These are phyloP conservation scores for Bilobella aurantiaca DNA, from an alignment of 1,140 invertebrate genomes.

Conservation along the genomic window DNA sequence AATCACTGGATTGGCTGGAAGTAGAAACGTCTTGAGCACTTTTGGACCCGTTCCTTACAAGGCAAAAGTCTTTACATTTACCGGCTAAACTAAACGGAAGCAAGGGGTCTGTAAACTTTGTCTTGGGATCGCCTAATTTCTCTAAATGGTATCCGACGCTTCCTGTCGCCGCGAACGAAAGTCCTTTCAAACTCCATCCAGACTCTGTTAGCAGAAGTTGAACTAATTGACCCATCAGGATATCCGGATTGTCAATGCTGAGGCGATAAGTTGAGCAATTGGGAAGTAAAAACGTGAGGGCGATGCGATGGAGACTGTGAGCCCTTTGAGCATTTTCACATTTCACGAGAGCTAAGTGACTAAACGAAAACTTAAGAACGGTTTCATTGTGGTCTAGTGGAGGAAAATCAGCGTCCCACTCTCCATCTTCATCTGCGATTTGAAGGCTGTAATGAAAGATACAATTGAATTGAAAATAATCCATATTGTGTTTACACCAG, in stretches of 20 bases:
- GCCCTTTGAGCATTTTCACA: conserved; percentile 11
- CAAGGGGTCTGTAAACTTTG: conserved; percentile 19
- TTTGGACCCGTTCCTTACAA: conserved; percentile 33
- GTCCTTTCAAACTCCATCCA: conserved; percentile 20
- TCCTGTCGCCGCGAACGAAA: neutral
- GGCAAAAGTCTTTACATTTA: conserved; percentile 34
- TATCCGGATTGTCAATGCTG: conserved; percentile 10
- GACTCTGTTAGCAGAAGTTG: conserved; percentile 19
- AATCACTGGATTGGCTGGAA: conserved; percentile 1
- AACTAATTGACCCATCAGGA: conserved; percentile 25
- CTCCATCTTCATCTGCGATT: conserved; percentile 94
- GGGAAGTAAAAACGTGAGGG: conserved; percentile 27
- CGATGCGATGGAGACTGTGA: conserved; percentile 1
- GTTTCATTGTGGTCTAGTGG: conserved; percentile 74
- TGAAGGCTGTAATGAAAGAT: conserved; percentile 76
- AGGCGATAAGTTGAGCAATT: conserved; percentile 22
- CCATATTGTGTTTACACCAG: too few species aligned
- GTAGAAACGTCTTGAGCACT: conserved; percentile 24
- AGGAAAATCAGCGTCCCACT: conserved; percentile 87
- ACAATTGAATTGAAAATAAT: too few species aligned
- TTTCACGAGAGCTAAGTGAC: conserved; percentile 68
- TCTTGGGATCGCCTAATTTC: conserved; percentile 25
- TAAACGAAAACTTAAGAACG: conserved; percentile 86
- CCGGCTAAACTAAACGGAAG: conserved; percentile 8
- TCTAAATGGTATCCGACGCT: conserved; percentile 29